Percentiles rank a stretch among this genome's conserved stretches.
These are phyloP conservation scores for Amphiura filiformis DNA, from an alignment of 35 echinoderm and acorn worm species.

Conservation along the genomic window DNA sequence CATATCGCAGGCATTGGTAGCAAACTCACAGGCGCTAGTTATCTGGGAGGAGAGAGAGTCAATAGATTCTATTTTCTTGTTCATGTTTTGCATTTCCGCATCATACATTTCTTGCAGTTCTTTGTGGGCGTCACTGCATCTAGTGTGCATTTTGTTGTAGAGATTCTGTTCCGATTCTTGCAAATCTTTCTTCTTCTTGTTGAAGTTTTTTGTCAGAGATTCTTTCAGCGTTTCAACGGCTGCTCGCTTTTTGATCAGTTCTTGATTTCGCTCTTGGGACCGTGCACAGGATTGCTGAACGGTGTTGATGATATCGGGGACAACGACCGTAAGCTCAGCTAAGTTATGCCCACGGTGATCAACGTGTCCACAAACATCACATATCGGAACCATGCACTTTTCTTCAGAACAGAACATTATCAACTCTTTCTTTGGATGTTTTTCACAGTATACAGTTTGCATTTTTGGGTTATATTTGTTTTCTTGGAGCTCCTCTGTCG, in stretches of 20 bases:
- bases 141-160: neutral
- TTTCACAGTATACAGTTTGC: neutral
- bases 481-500: neutral
- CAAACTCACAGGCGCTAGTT: conserved; percentile 5
- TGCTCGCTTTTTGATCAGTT: no score
- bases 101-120: no score
- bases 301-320: no score
- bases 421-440: neutral
- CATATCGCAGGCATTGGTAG: neutral
- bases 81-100: neutral
- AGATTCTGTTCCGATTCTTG: neutral
- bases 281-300: neutral
- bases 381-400: no score
- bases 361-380: no score
- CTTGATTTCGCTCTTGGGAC: no score
- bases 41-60: no score
- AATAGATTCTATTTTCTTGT: no score
- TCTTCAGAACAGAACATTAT: no score
- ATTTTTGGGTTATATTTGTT: neutral
- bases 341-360: no score
- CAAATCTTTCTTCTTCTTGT: neutral
- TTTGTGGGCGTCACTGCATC: no score
- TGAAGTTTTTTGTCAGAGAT: neutral
- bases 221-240: neutral
- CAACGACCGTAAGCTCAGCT: no score